A percentile compares a stretch with the other conserved stretches of the same genome.
Evolutionary conservation across 2,113 vertebrate species (phyloP).

Genomic region (Lontra canadensis): DNA sequence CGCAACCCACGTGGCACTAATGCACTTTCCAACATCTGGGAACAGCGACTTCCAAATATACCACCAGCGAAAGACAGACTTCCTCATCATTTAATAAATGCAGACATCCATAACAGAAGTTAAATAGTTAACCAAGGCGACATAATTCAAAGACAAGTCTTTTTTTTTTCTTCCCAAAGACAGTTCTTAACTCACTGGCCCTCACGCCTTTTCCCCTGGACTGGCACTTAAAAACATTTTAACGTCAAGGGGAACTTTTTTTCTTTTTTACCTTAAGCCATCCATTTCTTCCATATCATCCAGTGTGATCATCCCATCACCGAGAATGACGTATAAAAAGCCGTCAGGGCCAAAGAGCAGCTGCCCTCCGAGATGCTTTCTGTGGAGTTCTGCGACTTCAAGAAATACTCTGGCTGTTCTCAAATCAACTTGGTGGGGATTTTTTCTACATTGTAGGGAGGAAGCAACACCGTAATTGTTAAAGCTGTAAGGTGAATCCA

Average conservation of each 20-base stretch:
- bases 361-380: constrained; percentile 97
- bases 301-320: constrained; percentile 98
- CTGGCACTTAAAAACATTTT: neutral
- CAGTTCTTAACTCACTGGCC: neutral
- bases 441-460: constrained; percentile 88
- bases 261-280: constrained; percentile 91
- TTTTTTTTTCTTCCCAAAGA: neutral
- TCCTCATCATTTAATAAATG: neutral
- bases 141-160: neutral
- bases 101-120: neutral
- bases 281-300: constrained; percentile 99
- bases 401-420: constrained; percentile 94
- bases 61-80: neutral
- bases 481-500: neutral
- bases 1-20: too few relatives aligned
- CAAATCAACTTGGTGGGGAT: constrained; percentile 94
- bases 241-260: neutral
- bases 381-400: constrained; percentile 97
- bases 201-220: neutral
- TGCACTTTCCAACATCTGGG: neutral
- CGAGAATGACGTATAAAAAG: constrained; percentile 95
- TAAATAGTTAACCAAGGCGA: neutral
- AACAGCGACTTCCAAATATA: neutral
- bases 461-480: neutral
- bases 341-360: constrained; percentile 95